phyloP scores from a whole-genome alignment of 2,113 vertebrate species.

The Cranoglanis bouderius region DNA sequence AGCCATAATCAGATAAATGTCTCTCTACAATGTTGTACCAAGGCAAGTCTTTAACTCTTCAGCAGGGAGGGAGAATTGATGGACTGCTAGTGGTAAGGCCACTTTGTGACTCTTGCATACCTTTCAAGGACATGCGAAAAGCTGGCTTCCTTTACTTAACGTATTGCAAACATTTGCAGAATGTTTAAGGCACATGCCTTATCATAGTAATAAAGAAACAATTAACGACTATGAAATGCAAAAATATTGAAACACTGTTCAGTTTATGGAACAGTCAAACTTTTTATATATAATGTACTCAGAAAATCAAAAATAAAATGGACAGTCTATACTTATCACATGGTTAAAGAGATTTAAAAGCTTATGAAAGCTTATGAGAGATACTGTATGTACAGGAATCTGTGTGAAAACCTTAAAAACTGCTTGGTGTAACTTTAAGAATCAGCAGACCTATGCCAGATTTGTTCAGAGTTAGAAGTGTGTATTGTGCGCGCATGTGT shows the following conservation, averaged over 20 bases:
- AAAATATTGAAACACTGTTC: background rate
- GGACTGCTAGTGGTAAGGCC: constrained; percentile 78
- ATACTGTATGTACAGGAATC: background rate
- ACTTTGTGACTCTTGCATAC: constrained; percentile 76
- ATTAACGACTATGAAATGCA: constrained; percentile 12
- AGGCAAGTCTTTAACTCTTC: constrained; percentile 88
- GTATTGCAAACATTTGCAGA: constrained; percentile 44
- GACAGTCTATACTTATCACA: background rate
- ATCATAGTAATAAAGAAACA: background rate
- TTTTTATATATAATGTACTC: background rate
- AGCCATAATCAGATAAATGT: constrained; percentile 97
- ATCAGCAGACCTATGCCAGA: background rate
- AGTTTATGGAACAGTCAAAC: background rate
- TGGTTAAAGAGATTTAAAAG: background rate
- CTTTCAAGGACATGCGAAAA: constrained; percentile 87
- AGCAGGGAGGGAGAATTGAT: constrained; percentile 72
- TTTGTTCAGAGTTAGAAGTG: background rate
- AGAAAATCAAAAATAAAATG: background rate
- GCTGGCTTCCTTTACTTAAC: constrained; percentile 44
- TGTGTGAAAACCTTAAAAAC: background rate
- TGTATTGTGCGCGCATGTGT: constrained; percentile 58
- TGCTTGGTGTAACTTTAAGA: background rate
- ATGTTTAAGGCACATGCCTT: constrained; percentile 9
- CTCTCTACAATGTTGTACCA: constrained; percentile 90
- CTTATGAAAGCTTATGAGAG: background rate